phyloP scores from a whole-genome alignment of 2,113 vertebrate genomes.

The Edolisoma coerulescens region DNA sequence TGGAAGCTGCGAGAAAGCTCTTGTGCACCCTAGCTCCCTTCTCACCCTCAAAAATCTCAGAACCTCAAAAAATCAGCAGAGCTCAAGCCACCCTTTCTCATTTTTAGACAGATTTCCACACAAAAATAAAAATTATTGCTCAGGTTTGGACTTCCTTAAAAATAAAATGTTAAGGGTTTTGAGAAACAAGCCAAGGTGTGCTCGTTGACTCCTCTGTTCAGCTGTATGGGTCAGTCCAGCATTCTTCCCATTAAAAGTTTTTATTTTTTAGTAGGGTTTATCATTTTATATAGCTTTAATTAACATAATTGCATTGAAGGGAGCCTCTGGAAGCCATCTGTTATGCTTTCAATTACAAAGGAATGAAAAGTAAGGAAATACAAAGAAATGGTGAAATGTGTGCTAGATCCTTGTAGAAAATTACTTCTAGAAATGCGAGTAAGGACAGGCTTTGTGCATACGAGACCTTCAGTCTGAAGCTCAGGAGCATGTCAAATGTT shows the following conservation, averaged over 20 bases:
- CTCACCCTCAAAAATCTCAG: not conserved
- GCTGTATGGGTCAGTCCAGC: not conserved
- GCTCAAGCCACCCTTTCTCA: not conserved
- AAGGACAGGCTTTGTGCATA: not conserved
- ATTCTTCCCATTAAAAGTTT: not conserved
- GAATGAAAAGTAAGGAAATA: not conserved
- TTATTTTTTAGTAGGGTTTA: not conserved
- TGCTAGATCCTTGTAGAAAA: not conserved
- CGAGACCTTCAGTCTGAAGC: not conserved
- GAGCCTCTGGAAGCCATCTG: not conserved
- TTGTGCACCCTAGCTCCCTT: fast-evolving
- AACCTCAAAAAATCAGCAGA: not conserved
- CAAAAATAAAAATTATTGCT: not conserved
- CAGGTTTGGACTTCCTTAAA: not conserved
- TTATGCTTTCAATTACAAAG: not conserved
- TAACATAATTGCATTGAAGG: not conserved
- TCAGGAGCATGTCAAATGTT: not conserved
- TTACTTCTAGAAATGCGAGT: not conserved
- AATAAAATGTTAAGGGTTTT: not conserved
- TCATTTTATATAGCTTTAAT: not conserved
- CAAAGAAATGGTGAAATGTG: not conserved
- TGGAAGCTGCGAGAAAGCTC: too few species aligned
- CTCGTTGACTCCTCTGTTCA: not conserved
- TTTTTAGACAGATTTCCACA: fast-evolving
- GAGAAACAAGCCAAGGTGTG: not conserved